phyloP scores from a whole-genome alignment of 2,888 invertebrate genomes.

The Bombylius discolor region DNA sequence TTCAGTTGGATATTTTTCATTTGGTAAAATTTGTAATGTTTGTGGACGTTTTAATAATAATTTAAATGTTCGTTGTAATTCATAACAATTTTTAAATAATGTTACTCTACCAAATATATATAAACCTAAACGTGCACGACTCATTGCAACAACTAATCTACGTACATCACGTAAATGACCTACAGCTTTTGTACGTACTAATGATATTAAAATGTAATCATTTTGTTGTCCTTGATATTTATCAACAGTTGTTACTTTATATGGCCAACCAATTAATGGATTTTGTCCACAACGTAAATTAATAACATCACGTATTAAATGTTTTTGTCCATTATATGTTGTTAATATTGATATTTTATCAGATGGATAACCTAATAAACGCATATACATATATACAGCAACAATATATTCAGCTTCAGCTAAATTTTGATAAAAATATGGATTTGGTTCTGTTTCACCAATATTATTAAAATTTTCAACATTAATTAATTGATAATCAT shows the following conservation, averaged over 20 bases:
- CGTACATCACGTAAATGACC: conserved; percentile 95
- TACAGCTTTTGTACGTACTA: conserved; percentile 93
- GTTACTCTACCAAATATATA: conserved; percentile 90
- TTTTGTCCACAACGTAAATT: conserved; percentile 87
- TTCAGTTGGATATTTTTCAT: conserved; percentile 66
- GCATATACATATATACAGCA: conserved; percentile 96
- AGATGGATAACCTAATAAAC: conserved; percentile 90
- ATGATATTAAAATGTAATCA: conserved; percentile 89
- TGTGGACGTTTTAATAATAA: conserved; percentile 75
- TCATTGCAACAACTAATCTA: conserved; percentile 94
- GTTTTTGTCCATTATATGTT: conserved; percentile 98
- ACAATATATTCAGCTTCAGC: conserved; percentile 92
- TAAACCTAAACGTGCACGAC: conserved; percentile 88
- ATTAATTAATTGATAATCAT: conserved; percentile 91
- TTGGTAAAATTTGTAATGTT: conserved; percentile 63
- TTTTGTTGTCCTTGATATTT: conserved; percentile 99
- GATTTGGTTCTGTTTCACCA: conserved; percentile 95
- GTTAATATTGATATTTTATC: conserved; percentile 94
- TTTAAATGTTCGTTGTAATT: conserved; percentile 89
- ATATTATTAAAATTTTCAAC: conserved; percentile 93
- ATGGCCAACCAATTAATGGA: conserved; percentile 84
- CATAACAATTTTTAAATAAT: conserved; percentile 92
- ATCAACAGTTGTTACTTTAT: conserved; percentile 92
- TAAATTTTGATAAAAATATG: conserved; percentile 94
- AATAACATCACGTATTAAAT: conserved; percentile 90